Conservation (phyloP, 2,797 vertebrate species). For the Pangasius larnaudii region DNA sequence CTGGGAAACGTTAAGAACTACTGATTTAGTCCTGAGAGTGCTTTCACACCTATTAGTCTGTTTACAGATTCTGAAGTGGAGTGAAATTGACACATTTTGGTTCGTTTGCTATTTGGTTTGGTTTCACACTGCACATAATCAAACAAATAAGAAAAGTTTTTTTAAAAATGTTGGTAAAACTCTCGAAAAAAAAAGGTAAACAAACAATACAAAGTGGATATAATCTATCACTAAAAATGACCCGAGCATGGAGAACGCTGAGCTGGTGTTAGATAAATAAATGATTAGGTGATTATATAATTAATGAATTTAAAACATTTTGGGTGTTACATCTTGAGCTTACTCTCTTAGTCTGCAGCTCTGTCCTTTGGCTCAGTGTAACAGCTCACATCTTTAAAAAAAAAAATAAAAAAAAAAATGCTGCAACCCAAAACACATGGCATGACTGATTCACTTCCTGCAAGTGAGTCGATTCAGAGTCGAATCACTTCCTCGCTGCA, state of each 20-base stretch:
- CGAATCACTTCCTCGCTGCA: neutral
- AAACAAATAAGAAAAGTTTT: neutral
- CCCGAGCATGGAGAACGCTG: neutral
- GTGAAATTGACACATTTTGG: neutral
- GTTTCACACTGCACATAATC: neutral
- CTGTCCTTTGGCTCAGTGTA: neutral
- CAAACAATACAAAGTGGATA: neutral
- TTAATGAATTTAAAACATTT: neutral
- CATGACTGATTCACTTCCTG: neutral
- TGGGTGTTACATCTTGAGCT: neutral
- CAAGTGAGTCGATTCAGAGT: neutral
- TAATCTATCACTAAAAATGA: neutral
- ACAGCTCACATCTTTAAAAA: neutral
- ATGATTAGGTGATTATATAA: neutral
- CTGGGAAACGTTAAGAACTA: no score
- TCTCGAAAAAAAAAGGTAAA: neutral
- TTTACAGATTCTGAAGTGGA: neutral
- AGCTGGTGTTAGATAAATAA: neutral
- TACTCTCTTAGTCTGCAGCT: neutral
- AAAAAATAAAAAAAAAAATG: neutral
- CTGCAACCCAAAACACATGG: neutral
- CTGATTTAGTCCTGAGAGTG: no score
- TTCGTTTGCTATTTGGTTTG: neutral
- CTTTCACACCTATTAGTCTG: no score
- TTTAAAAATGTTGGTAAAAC: neutral